These are phyloP conservation scores for Brachionus plicatilis DNA, from an alignment of 1,140 invertebrate species.

Conservation along the genomic window DNA sequence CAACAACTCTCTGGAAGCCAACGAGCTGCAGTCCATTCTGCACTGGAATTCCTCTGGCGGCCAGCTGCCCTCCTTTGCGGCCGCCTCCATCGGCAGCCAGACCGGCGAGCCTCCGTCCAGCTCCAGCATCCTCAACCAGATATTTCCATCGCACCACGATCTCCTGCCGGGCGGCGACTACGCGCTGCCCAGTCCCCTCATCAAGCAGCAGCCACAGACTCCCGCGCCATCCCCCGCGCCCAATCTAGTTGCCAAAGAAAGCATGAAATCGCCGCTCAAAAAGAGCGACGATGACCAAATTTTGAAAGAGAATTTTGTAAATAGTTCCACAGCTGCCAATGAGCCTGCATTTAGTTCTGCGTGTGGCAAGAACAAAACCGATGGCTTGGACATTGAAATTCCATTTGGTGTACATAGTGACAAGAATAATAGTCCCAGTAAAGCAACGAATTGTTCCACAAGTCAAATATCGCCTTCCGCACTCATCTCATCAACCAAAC, in stretches of 20 bases:
- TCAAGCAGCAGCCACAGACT: not conserved
- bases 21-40: not conserved
- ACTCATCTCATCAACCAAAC: not conserved
- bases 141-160: constrained; percentile 23
- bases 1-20: not conserved
- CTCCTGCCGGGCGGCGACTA: not conserved
- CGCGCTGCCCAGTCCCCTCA: not conserved
- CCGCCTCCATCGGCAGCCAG: not conserved
- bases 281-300: not conserved
- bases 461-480: constrained; percentile 2
- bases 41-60: not conserved
- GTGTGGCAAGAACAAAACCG: not conserved
- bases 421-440: not conserved
- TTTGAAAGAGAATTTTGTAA: not conserved
- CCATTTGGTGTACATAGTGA: not conserved
- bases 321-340: not conserved
- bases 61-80: not conserved
- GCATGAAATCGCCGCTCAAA: not conserved
- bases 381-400: constrained; percentile 12
- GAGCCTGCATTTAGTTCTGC: not conserved
- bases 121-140: constrained; percentile 15
- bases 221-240: not conserved
- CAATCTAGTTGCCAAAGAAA: not conserved
- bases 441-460: not conserved
- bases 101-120: not conserved